phyloP scores from a whole-genome alignment of 2,113 vertebrate species.

The Rhipidura dahli region DNA sequence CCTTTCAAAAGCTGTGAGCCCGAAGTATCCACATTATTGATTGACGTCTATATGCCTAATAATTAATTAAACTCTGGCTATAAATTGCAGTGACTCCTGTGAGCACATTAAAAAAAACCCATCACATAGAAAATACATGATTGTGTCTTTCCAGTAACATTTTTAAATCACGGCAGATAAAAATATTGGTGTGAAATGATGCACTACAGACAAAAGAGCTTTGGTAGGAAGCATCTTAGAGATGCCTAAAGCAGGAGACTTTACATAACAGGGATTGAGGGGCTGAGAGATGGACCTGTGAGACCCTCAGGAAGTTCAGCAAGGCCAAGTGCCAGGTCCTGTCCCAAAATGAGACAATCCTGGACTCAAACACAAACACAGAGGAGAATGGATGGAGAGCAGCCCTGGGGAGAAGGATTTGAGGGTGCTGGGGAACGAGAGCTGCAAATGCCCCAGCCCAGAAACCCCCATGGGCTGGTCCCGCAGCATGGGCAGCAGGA shows the following conservation, averaged over 20 bases:
- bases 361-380: background rate
- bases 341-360: background rate
- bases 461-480: background rate
- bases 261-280: background rate
- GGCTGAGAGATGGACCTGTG: background rate
- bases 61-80: conserved; percentile 68
- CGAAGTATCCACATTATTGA: conserved; percentile 60
- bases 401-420: background rate
- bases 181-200: conserved; percentile 41
- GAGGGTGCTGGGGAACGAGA: background rate
- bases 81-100: conserved; percentile 46
- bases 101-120: conserved; percentile 5
- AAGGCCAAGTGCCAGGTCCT: background rate
- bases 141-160: conserved; percentile 13
- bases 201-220: background rate
- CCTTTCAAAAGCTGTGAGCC: conserved; percentile 57
- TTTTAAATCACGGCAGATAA: conserved; percentile 43
- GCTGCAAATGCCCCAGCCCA: background rate
- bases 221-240: background rate
- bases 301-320: background rate
- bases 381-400: background rate
- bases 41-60: conserved; percentile 69
- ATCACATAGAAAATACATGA: background rate
- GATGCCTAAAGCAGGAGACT: background rate
- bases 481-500: accelerated